These are phyloP conservation scores for Anarsia innoxiella DNA, from an alignment of 2,888 invertebrate species.

Conservation along the genomic window DNA sequence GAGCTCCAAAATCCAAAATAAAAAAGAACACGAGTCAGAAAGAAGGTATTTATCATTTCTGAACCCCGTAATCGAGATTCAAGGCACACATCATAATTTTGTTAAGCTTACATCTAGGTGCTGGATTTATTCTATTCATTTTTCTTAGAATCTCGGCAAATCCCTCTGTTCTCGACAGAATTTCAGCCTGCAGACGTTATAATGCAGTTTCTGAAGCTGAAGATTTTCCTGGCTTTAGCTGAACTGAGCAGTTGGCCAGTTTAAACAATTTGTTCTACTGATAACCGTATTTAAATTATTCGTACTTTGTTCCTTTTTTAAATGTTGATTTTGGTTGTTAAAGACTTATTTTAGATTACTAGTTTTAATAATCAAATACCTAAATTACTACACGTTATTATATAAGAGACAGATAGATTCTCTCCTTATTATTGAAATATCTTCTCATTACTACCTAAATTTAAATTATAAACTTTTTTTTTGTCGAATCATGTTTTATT, in stretches of 20 bases:
- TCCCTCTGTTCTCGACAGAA: conserved; percentile 36
- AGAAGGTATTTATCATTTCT: too few relatives aligned
- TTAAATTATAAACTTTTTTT: too few relatives aligned
- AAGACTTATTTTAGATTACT: too few relatives aligned
- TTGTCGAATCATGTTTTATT: too few relatives aligned
- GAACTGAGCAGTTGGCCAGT: conserved; percentile 22
- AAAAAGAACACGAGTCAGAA: too few relatives aligned
- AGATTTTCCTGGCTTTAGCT: conserved; percentile 24
- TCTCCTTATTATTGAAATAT: too few relatives aligned
- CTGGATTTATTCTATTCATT: conserved; percentile 38
- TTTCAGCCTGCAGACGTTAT: conserved; percentile 34
- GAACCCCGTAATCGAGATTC: conserved; percentile 11
- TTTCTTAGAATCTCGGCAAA: conserved; percentile 38
- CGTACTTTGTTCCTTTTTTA: too few relatives aligned
- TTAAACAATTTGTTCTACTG: conserved; percentile 17
- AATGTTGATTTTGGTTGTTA: too few relatives aligned
- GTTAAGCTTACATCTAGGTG: conserved; percentile 27
- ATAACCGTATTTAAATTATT: conserved; percentile 9
- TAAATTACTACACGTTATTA: too few relatives aligned
- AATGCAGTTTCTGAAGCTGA: conserved; percentile 33
- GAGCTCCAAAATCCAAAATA: not conserved
- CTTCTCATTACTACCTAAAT: too few relatives aligned
- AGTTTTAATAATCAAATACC: too few relatives aligned
- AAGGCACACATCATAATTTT: conserved; percentile 20
- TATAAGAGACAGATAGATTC: too few relatives aligned